phyloP scores from a whole-genome alignment of 2,888 invertebrate genomes.

The Bhutanitis thaidina region DNA sequence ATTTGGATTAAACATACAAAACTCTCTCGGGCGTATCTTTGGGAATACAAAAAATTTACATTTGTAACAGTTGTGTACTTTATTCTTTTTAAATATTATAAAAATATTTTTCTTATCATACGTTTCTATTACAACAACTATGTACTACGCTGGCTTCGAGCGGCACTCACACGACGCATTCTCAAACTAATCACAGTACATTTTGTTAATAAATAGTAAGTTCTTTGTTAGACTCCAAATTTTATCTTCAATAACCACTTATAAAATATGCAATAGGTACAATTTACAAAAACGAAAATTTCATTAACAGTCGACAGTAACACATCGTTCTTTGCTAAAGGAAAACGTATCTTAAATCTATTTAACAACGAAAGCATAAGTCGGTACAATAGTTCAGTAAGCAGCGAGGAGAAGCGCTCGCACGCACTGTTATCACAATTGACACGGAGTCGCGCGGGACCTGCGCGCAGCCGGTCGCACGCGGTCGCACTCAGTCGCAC shows the following conservation, averaged over 20 bases:
- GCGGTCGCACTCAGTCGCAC: no score
- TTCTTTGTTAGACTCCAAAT: conserved; percentile 57
- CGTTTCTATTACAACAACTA: conserved; percentile 53
- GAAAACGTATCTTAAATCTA: conserved; percentile 47
- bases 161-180: conserved; percentile 29
- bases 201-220: conserved; percentile 65
- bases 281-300: conserved; percentile 63
- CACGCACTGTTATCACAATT: conserved; percentile 37
- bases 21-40: conserved; percentile 46
- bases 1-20: conserved; percentile 58
- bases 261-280: conserved; percentile 62
- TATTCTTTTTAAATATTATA: conserved; percentile 69
- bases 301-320: conserved; percentile 53
- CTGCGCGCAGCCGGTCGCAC: conserved; percentile 18
- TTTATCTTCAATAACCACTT: conserved; percentile 59
- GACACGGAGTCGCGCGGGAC: conserved; percentile 29
- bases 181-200: conserved; percentile 64
- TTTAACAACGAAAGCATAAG: conserved; percentile 64
- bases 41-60: conserved; percentile 62
- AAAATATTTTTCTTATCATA: conserved; percentile 73
- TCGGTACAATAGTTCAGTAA: conserved; percentile 41
- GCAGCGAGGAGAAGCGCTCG: conserved; percentile 29
- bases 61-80: conserved; percentile 70
- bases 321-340: conserved; percentile 51
- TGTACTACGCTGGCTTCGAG: conserved; percentile 28